A percentile compares a stretch with the other conserved stretches of the same genome.
phyloP scores from a whole-genome alignment of 37 sponge, comb jelly and placozoan genomes.

The Dysidea cf. avara region DNA sequence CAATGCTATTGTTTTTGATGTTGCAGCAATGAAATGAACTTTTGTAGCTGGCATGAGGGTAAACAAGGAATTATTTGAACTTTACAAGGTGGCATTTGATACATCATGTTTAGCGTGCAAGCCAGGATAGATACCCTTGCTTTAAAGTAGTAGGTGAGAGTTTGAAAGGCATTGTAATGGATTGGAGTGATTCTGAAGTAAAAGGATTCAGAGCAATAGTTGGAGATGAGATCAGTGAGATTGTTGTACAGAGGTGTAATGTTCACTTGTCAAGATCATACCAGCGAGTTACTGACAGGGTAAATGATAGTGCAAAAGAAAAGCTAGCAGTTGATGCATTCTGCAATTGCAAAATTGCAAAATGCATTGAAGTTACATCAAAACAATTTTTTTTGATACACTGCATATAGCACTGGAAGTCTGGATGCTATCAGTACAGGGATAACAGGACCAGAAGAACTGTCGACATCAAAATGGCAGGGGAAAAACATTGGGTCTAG shows the following conservation, averaged over 20 bases:
- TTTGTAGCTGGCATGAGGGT: too few species aligned
- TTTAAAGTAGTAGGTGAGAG: background rate
- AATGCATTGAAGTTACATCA: background rate
- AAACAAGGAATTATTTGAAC: too few species aligned
- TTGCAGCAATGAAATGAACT: too few species aligned
- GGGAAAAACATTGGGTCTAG: too few species aligned
- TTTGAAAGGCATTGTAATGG: slow-evolving; percentile 16
- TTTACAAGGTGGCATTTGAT: too few species aligned
- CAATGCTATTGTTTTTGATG: too few species aligned
- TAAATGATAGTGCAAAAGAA: background rate
- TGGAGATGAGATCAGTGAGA: background rate
- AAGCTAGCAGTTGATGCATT: slow-evolving; percentile 9
- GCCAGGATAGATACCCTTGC: too few species aligned
- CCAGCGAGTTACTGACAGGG: slow-evolving; percentile 9
- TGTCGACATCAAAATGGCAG: too few species aligned
- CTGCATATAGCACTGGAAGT: too few species aligned
- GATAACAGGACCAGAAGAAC: too few species aligned
- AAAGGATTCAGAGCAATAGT: slow-evolving; percentile 12
- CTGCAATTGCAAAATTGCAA: background rate
- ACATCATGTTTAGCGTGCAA: too few species aligned
- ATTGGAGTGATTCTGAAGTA: slow-evolving; percentile 23
- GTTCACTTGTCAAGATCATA: slow-evolving; percentile 17
- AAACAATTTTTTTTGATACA: slow-evolving; percentile 7
- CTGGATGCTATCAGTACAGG: too few species aligned
- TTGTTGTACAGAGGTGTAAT: background rate